Percentiles rank a stretch among this genome's conserved stretches.
Evolutionary conservation across 1,140 invertebrate genomes (phyloP).

Genomic region (Drosophila littoralis): DNA sequence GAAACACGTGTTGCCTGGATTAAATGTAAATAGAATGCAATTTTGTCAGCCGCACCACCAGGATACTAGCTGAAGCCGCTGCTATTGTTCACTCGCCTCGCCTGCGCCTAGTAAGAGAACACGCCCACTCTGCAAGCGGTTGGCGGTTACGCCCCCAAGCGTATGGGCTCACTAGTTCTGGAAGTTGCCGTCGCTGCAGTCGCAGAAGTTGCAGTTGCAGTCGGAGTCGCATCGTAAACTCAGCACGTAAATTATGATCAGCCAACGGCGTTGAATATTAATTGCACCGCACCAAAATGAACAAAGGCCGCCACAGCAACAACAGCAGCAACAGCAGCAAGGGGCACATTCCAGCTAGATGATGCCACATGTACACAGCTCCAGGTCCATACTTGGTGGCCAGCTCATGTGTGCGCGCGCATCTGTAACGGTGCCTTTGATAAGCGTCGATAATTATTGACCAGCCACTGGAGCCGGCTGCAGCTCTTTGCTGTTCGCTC

Average conservation of each 20-base stretch:
- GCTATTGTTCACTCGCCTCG: constrained; percentile 48
- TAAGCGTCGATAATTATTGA: constrained; percentile 83
- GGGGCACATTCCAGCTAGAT: constrained; percentile 33
- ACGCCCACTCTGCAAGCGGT: constrained; percentile 70
- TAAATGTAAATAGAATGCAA: constrained; percentile 71
- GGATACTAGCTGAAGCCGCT: constrained; percentile 12
- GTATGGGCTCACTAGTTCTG: background rate
- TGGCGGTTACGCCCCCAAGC: constrained; percentile 67
- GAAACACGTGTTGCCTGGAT: constrained; percentile 40
- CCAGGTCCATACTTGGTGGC: constrained; percentile 71
- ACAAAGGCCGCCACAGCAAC: constrained; percentile 62
- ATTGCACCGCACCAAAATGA: constrained; percentile 82
- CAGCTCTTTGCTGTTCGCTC: constrained; percentile 23
- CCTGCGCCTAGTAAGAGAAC: constrained; percentile 47
- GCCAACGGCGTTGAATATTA: constrained; percentile 84
- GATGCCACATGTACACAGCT: constrained; percentile 17
- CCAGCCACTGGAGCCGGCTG: constrained; percentile 35
- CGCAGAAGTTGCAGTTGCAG: constrained; percentile 23
- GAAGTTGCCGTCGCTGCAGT: constrained; percentile 1
- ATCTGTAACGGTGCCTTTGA: constrained; percentile 82
- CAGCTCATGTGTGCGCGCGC: constrained; percentile 69
- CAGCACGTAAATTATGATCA: constrained; percentile 85
- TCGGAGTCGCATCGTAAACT: constrained; percentile 76
- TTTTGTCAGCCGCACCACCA: constrained; percentile 43
- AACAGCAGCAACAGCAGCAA: constrained; percentile 13